phyloP scores from a whole-genome alignment of 2,797 vertebrate genomes.

The Adelosebastes latens region DNA sequence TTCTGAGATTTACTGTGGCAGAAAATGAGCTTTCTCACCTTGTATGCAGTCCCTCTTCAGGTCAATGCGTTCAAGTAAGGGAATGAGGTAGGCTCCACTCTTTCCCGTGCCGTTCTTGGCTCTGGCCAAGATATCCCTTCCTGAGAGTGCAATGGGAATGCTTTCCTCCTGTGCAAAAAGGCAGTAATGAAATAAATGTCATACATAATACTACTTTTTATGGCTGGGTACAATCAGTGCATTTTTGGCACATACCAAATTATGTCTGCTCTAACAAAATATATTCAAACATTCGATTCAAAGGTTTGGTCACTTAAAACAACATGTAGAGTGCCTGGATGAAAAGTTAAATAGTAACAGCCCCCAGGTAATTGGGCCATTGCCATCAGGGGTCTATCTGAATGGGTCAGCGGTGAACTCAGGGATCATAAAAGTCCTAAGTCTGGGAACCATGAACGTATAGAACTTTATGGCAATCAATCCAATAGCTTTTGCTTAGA shows the following conservation, averaged over 20 bases:
- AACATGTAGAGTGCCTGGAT: not conserved
- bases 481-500: not conserved
- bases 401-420: not conserved
- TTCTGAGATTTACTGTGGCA: not conserved
- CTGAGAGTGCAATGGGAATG: constrained; percentile 99
- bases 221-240: not conserved
- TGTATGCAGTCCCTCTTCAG: constrained; percentile 99
- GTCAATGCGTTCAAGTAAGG: constrained; percentile 99
- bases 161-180: constrained; percentile 91
- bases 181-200: not conserved
- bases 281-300: not conserved
- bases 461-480: not conserved
- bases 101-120: constrained; percentile 99
- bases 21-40: constrained; percentile 82
- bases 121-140: constrained; percentile 99
- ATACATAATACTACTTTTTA: not conserved
- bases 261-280: not conserved
- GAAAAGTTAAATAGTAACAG: not conserved
- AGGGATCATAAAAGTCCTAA: not conserved
- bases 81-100: constrained; percentile 99
- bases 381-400: not conserved
- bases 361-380: not conserved
- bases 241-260: not conserved
- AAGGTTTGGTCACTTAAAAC: not conserved
- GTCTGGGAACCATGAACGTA: not conserved